Base-by-base conservation (phyloP, 1,140 invertebrate species). In the Dryas iulia region DNA sequence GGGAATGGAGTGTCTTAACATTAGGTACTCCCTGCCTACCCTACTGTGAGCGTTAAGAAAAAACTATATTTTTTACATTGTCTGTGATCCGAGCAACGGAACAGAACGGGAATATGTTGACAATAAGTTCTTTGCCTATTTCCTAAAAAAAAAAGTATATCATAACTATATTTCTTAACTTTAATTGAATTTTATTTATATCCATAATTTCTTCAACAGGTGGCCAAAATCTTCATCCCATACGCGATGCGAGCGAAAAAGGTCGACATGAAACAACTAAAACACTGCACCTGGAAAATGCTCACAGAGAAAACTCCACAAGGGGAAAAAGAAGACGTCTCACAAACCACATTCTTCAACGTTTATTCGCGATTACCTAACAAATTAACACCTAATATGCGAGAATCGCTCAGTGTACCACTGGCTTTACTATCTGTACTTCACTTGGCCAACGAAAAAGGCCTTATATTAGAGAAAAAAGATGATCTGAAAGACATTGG, bases 381-480 rank as follows among this genome's bases (percentile, higher is more conserved):
- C 24, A 91, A 92, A 64, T 77, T 97, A 10, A 93, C 93, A 0
- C 89, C 92, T 39, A 92, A 92, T 59, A 95, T 95, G 91, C 87
- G 92, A n/a, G 94, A 95, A 68, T 95, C 96, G 69, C 89, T 97
- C 53, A 96, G 95, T 81, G 93, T 95, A 57, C 95, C 95, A 0
- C 92, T 97, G 28, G 95, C 95, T 1, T 95, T 97, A 89, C 94
- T 96, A 14, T 95, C 96, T 4, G 85, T 97, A 6, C 87, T 97
- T 1, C 96, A 97, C 93, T 86, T 97, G 62, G 95, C 95, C 10
- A 97, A 97, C 86, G 96, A 97, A 86, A 95, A 96, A 71, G 89
- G 90, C 24, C 74, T 92, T 0, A 74, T 86, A 23, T 66, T 92
- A 30, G 79, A 91, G 61, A 91, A 89, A 71, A 77, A 66, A n/a